Evolutionary conservation across 2,888 invertebrate species (phyloP), one percentile per base, ranked within the genome.

Genomic region (Perithous albicinctus): DNA sequence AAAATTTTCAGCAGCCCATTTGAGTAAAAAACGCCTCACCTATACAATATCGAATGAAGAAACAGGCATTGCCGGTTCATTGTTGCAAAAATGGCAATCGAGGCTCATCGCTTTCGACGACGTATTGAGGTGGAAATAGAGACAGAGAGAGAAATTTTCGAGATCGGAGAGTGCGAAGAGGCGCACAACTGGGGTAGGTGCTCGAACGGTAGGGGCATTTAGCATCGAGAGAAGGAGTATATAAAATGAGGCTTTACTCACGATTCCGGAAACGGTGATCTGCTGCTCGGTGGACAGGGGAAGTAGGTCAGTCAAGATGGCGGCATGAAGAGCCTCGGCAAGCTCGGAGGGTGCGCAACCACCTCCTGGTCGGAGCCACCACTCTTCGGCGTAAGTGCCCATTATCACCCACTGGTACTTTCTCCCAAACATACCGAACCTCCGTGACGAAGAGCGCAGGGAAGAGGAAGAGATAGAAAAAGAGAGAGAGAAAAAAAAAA

Each of bases 321-420:
- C 96, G 61, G 98, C 97, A 88, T 98, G 97, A 78, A 99, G 93
- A 0, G 98, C 97, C 0, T 95, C 94, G 67, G 96, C 94, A 15
- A 99, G 94, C 89, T 98, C 91, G n/a, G 89, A 82, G 18, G 92
- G 90, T 29, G 90, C 89, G 79, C 92, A 92, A 23, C 88, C 90
- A 69, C 90, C 89, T 23, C 88, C 91, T 3, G 92, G 86, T n/a
- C 85, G 84, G 12, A 90, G 85, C 97, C 97, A 97, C 95, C 96
- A 96, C 70, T 95, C 93, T 77, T 94, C 95, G 66, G 96, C 95
- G 92, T 97, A 98, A 10, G 97, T 97, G 2, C 98, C 98, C 93
- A 98, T 96, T 29, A 99, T 96, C 0, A 99, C 95, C 99, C 99
- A 99, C 87, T 99, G 98, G 93, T 98, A 98, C 79, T 98, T 97